Evolutionary conservation across 1,140 invertebrate species (phyloP), one percentile per base, ranked within the genome.

Genomic region (Drosophila nikananu): DNA sequence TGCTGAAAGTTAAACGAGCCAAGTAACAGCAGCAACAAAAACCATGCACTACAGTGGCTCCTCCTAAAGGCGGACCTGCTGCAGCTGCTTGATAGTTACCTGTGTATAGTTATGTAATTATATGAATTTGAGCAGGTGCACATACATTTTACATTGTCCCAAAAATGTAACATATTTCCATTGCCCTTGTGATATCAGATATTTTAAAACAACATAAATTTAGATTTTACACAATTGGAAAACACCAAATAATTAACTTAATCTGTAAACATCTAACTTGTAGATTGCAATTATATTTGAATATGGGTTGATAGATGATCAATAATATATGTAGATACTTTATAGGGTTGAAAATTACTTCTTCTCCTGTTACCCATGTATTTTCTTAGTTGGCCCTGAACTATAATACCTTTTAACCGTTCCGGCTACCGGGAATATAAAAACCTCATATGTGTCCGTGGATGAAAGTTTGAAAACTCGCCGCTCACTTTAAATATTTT

Each of bases 401-500:
- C 9, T 44, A 44, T 5, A 44, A 19, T 44, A 19, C n/a, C n/a
- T 9, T 15, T 46, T 2, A 15, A 46, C 44, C 21, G 5, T 21
- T 21, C 1, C 44, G 1, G 3, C 12, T 46, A 21, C 19, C 19
- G 19, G 9, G 42, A 13, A 6, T 48, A 48, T 9, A 25, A 8
- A 60, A 32, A 30, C 23, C 5, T 5, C 41, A 4, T 49, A 25
- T 63, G 48, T 49, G 54, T 58, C 60, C 32, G 62, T 60, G 59
- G 51, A 58, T 61, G 48, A 77, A 54, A 65, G 39, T 65, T 66
- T 49, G 27, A 55, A 71, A 75, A 74, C 46, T 67, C 62, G 48
- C 8, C 55, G 68, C 62, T 49, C 60, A 87, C 84, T 84, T 89
- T 89, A 87, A 87, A 87, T 81, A 89, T 89, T 87, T 57, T 81